Conservation (phyloP, 2,797 vertebrate species). For the Tenualosa ilisha region DNA sequence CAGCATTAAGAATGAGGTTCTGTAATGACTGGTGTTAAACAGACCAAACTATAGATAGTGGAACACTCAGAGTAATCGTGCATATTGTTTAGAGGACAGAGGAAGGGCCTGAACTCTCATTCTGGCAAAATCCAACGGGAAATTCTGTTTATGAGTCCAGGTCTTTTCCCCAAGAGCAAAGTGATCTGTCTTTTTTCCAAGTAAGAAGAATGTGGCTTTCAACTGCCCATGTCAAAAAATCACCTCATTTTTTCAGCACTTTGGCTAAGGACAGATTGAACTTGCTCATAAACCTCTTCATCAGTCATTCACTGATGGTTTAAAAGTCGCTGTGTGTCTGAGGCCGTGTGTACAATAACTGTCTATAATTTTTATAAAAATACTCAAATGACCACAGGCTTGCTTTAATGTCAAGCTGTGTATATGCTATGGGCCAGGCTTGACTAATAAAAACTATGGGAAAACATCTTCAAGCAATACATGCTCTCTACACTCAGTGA, state of each 20-base stretch:
- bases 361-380: slow-evolving; percentile 10
- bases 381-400: background rate
- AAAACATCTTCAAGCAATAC: background rate
- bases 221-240: slow-evolving; percentile 22
- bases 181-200: background rate
- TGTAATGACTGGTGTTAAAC: background rate
- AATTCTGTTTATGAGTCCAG: background rate
- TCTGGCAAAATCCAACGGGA: background rate
- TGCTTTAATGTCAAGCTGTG: background rate
- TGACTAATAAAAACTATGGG: background rate
- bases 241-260: background rate
- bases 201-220: background rate
- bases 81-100: slow-evolving; percentile 9
- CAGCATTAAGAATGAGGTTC: background rate
- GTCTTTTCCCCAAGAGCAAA: background rate
- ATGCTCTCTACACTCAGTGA: background rate
- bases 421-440: slow-evolving; percentile 6
- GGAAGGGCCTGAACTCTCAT: background rate
- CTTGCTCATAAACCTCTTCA: background rate
- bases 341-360: background rate
- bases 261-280: background rate
- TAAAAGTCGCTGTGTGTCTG: background rate
- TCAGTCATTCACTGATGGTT: background rate
- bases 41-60: background rate
- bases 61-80: background rate